Evolutionary conservation across 2,888 invertebrate genomes (phyloP), one percentile per base, ranked within the genome.

Genomic region (Limnephilus lunatus): DNA sequence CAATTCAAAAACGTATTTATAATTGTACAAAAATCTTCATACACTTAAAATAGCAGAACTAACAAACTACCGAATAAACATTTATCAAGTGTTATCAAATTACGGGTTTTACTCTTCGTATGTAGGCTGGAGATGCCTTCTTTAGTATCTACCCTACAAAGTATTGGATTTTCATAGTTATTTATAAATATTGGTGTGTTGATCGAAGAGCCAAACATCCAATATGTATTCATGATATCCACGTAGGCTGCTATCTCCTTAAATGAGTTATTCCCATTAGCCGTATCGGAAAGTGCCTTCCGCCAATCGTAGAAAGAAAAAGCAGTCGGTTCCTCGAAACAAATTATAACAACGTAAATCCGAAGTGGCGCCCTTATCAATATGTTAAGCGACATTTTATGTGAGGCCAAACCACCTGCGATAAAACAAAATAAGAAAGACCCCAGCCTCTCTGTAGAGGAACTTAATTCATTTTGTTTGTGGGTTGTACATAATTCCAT

Each of bases 381-480:
- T 68, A 90, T 92, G 90, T 92, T 90, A 92, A 92, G 85, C 90
- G 90, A 87, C 87, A 90, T 92, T 90, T 90, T 92, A 90, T 92
- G 92, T 92, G 92, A 92, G 90, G 82, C 86, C 81, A 39, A 90
- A 90, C 32, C 82, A 82, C 82, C 82, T 82, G 30, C 32, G 19
- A 32, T 82, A 82, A 82, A 82, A 82, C 82, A 82, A 82, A 32
- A 32, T 32, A 82, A 32, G 32, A 82, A 82, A 82, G 14, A 1
- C 68, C 25, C n/a, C 68, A 25, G 68, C 25, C 25, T 68, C 68
- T 68, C 68, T 68, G 68, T 5, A 68, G 68, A 68, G n/a, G 25
- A n/a, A 68, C 68, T 68, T n/a, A n/a, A 68, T 68, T 68, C 68
- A 68, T 68, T n/a, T 68, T 9, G n/a, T n/a, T n/a, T 25, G 25